Evolutionary conservation across 2,888 invertebrate genomes (phyloP), one percentile per base, ranked within the genome.

Genomic region (Agelastica alni): DNA sequence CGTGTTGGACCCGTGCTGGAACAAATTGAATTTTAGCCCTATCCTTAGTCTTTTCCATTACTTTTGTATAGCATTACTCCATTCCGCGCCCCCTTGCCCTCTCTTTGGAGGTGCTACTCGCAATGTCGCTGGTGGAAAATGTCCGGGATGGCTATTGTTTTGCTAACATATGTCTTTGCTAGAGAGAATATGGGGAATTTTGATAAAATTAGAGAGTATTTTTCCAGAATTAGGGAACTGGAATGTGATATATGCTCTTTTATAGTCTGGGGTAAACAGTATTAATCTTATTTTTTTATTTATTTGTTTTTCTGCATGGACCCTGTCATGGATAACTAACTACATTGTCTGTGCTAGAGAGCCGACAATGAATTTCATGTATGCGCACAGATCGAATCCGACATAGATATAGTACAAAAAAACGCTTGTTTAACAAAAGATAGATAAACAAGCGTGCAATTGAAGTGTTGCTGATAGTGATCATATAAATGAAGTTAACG

Each of bases 1-100:
- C 53, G 51, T 46, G 52, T 47, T 48, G 60, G 53, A 49, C 60
- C 52, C 16, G 53, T 55, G 57, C 57, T 49, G 57, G 60, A 60
- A 60, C 60, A 57, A 60, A 60, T 60, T 60, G 57, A 60, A 60
- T 60, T 60, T 51, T 57, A 52, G 51, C 58, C 53, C 58, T 10
- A 39, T 39, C 37, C 37, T 39, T 39, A 39, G 37, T 58, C 47
- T 58, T 47, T 44, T 53, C 53, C 58, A 51, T 57, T 53, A 53
- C 58, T 58, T 58, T 58, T 58, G 53, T 58, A 57, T 57, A 57
- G 48, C 44, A 53, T 57, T 57, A 58, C 58, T 20, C 6, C 20
- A 20, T 20, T 39, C 20, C 10, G 12, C 20, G 14, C 14, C 34
- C n/a, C 37, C 20, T 10, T 39, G 37, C 12, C 58, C 51, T 51